These are phyloP conservation scores for Papilio protenor DNA, from an alignment of 2,888 invertebrate species.

Conservation along the genomic window DNA sequence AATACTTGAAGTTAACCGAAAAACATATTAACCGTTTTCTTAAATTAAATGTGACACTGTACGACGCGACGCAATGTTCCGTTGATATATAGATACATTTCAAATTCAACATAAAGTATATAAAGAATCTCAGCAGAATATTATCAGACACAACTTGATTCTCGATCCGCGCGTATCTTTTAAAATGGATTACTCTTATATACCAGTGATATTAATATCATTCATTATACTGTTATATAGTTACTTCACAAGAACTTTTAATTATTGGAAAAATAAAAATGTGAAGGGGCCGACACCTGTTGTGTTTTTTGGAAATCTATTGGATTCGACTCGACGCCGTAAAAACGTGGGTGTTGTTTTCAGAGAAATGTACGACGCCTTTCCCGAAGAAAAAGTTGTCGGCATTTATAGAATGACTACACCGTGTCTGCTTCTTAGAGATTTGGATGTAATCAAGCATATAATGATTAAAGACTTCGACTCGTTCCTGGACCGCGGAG, in stretches of 20 bases:
- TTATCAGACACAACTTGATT: neutral
- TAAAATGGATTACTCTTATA: conserved; percentile 16
- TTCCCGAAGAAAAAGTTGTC: conserved; percentile 62
- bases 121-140: neutral
- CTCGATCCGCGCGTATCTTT: neutral
- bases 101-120: neutral
- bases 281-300: conserved; percentile 57
- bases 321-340: conserved; percentile 52
- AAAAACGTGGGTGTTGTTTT: conserved; percentile 52
- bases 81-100: neutral
- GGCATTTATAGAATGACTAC: conserved; percentile 63
- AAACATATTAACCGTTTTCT: too few relatives aligned
- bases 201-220: conserved; percentile 4
- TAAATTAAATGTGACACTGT: neutral
- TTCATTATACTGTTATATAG: conserved; percentile 49
- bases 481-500: conserved; percentile 59
- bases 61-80: neutral
- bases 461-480: conserved; percentile 68
- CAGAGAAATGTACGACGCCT: conserved; percentile 57
- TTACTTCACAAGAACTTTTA: conserved; percentile 60
- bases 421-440: conserved; percentile 60
- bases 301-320: conserved; percentile 60
- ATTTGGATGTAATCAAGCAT: conserved; percentile 64
- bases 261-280: conserved; percentile 62
- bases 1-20: too few relatives aligned